Base-by-base conservation (phyloP, 2,113 vertebrate species). In the Trinectes maculatus region DNA sequence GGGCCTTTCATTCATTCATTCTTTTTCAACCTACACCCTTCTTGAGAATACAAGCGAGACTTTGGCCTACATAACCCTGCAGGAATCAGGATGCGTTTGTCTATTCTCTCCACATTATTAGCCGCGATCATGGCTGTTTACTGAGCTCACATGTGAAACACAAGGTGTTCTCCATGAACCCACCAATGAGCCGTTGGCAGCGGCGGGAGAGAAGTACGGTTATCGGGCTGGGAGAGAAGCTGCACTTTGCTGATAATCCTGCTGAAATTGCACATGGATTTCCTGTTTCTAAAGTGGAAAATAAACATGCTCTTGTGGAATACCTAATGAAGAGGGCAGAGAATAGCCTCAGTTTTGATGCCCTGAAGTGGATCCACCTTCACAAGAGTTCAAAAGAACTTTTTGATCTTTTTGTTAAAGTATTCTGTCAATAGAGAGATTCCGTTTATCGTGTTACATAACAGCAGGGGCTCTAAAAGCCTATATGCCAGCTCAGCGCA, bases 241-340 rank as follows among this genome's bases (percentile, higher is more conserved):
- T 87, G 89, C 75, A 25, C 68, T 78, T 47, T 47, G 65, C 82
- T 89, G 86, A 86, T 90, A 90, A 89, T 88, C 84, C 84, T 52
- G 3, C 62, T 67, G 85, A 87, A 89, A 85, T 87, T 85, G 72
- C 79, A 74, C 79, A 87, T 85, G 74, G 85, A 89, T 89, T 87
- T 91, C 79, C 88, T 89, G 78, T 84, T 87, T 52, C 26, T 36
- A 44, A 74, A 66, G 79, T 75, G 72, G 79, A 77, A 83, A 79
- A 74, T 71, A 86, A 87, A 86, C 74, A 79, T 7, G 71, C 81
- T 52, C 42, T 16, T n/a, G 57, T 13, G 18, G 85, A 86, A 88
- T 85, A 63, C 48, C 24, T 68, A 73, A 80, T 84, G 70, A 85
- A 31, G 54, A 40, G 33, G 43, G 16, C 62, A 21, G 18, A 37